Evolutionary conservation across 2,113 vertebrate species (phyloP), one percentile per base, ranked within the genome.

Genomic region (Eulemur macaco): DNA sequence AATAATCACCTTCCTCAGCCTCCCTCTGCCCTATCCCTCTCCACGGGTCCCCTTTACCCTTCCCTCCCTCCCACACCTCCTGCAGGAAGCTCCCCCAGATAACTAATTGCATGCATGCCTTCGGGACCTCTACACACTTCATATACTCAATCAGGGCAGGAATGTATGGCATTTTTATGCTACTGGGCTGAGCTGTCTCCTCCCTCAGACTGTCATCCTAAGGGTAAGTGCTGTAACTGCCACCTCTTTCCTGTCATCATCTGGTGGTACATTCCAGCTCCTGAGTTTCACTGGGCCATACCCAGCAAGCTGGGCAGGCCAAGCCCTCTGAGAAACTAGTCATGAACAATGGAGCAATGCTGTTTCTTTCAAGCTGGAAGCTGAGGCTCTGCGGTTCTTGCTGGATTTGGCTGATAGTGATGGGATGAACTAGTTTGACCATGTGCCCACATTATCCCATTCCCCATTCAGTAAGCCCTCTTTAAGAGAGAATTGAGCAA

Each of bases 171-270:
- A 84, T 95, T 91, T 96, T 95, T 68, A 58, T 71, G 58, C 39
- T 84, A 29, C 25, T 80, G 68, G 27, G 69, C 18, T 94, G 58
- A 84, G 31, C 60, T 92, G 12, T 85, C 73, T 92, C 76, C 42
- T 95, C 54, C n/a, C 63, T 96, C 94, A 92, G 71, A 82, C 25
- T 85, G 29, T 89, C 90, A 95, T 27, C 23, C 14, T 20, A 27
- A 77, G 11, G 13, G 64, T 18, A 96, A 45, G 52, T 1, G 11
- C 63, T 97, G 50, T 96, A 63, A 97, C 73, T 93, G 58, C 34
- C 50, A 96, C 60, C 66, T 95, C 74, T 96, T 96, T 96, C 31
- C 20, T 96, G 68, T 76, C 63, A 94, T 80, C 54, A 91, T 21
- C 66, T 63, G 88, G 69, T 58, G 81, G 64, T 69, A 56, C 34